These are phyloP conservation scores for Camelus bactrianus DNA, from an alignment of 2,113 vertebrate species.

Conservation along the genomic window DNA sequence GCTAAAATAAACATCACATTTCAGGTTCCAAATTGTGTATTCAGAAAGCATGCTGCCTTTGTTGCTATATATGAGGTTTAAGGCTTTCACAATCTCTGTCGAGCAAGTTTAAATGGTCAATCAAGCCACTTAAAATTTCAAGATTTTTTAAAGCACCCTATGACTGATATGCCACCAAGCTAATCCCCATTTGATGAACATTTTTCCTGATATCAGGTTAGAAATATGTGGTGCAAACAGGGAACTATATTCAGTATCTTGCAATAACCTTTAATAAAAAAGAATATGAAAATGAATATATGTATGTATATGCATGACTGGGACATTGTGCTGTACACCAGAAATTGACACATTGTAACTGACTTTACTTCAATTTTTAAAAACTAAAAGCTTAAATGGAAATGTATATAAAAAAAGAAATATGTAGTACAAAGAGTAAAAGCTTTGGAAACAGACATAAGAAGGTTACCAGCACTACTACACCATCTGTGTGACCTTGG, in stretches of 20 bases:
- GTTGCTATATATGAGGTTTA: slow-evolving; percentile 3
- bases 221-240: not conserved
- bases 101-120: slow-evolving; percentile 31
- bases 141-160: slow-evolving; percentile 10
- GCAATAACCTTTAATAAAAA: no score
- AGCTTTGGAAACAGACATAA: not conserved
- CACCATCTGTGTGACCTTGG: not conserved
- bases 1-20: slow-evolving; percentile 37
- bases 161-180: not conserved
- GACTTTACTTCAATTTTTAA: no score
- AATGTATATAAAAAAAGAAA: not conserved
- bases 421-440: not conserved
- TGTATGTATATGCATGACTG: no score
- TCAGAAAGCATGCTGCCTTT: not conserved
- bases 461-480: not conserved
- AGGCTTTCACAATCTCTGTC: not conserved
- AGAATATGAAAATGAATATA: no score
- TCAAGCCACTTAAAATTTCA: slow-evolving; percentile 40
- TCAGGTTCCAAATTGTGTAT: slow-evolving; percentile 25
- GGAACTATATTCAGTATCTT: no score
- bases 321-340: no score
- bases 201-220: not conserved
- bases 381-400: no score
- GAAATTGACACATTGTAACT: no score
- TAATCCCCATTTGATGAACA: not conserved